These are phyloP conservation scores for Platycercus adscitus DNA, from an alignment of 2,113 vertebrate genomes.

Conservation along the genomic window DNA sequence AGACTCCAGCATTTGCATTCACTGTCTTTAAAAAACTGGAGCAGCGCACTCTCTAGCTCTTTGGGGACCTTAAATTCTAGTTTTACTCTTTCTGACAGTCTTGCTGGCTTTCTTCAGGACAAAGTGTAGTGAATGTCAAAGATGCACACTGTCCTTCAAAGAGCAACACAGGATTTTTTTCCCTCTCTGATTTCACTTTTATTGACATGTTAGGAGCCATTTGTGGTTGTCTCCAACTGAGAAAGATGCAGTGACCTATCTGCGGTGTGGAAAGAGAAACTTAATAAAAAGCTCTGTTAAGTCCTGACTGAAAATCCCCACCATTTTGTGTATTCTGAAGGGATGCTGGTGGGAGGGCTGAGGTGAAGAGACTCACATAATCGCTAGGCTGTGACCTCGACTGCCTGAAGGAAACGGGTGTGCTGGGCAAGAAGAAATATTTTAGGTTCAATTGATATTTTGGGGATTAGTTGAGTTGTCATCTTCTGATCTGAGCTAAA, in stretches of 20 bases:
- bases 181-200: neutral
- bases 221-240: constrained; percentile 3
- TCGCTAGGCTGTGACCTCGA: neutral
- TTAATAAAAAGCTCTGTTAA: constrained; percentile 9
- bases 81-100: neutral
- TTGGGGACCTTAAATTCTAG: neutral
- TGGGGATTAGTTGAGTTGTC: neutral
- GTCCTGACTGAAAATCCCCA: neutral
- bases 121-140: neutral
- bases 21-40: neutral
- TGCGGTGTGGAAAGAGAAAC: neutral
- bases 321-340: neutral
- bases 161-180: neutral
- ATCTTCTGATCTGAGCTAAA: neutral
- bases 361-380: neutral
- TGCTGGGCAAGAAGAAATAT: neutral
- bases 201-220: constrained; percentile 12
- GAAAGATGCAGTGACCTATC: neutral
- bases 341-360: neutral
- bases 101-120: neutral
- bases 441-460: neutral
- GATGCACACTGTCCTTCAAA: neutral
- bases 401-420: neutral
- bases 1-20: neutral
- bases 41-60: neutral